Base-by-base conservation (phyloP, 2,797 vertebrate genomes). In the Rhynchotus rufescens region DNA sequence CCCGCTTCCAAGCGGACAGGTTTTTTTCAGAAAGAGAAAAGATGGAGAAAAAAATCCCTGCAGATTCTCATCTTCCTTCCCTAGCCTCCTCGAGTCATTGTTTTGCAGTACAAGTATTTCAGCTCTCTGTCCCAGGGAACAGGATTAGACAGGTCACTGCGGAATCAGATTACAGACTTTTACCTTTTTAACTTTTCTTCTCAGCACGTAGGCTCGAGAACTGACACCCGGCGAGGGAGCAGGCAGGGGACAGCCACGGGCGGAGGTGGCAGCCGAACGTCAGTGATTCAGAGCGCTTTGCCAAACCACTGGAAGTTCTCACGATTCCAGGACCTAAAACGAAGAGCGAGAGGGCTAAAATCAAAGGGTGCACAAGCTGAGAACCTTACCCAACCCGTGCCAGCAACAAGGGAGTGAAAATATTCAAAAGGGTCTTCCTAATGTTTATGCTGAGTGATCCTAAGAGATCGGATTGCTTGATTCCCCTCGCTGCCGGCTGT, bases 101-200 rank as follows among this genome's bases (percentile, higher is more conserved):
- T 97, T 96, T 88, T 62, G 59, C 40, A 40, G 90, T 75, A 67
- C 86, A 87, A 78, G 84, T 92, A 92, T 96, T 97, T 97, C 95
- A 95, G 88, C 89, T 92, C 95, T 11, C 95, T 65, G 74, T 75
- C 87, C 87, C 80, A 34, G 57, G 81, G 93, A 96, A 97, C 97
- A 98, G 97, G 97, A 97, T 95, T 92, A 96, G 93, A 97, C 97
- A 98, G 96, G 97, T 97, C 96, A 90, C 77, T 10, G 34, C 1
- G 65, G 96, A 90, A 95, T 98, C 97, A 42, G 91, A 92, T 98
- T 98, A 97, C 98, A 96, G 82, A 87, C 87, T 88, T 96, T 95
- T 96, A 95, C 92, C 94, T 91, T 94, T 94, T 79, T 89, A 77
- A 89, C 95, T 95, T 93, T 80, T 91, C 95, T 93, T 95, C 96